Percentiles rank a stretch among this genome's conserved stretches.
Conservation (phyloP, 2,888 invertebrate genomes). For the Lasiommata megera region DNA sequence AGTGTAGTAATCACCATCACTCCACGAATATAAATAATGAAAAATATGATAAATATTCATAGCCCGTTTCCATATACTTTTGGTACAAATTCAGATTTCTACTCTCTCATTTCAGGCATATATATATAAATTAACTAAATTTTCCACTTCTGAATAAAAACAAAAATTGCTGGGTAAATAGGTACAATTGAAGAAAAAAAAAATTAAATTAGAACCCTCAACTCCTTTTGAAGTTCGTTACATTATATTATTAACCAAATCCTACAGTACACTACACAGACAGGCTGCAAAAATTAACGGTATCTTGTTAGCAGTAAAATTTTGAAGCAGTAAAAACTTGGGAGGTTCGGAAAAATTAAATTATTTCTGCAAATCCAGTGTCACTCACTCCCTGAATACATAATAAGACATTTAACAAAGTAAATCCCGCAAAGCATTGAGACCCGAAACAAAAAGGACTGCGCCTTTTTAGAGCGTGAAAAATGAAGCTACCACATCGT, state of each 20-base stretch:
- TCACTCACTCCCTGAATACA: conserved; percentile 31
- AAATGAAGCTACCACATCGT: conserved; percentile 18
- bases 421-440: conserved; percentile 26
- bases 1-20: no score
- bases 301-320: conserved; percentile 11
- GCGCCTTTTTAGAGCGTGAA: conserved; percentile 16
- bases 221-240: background rate
- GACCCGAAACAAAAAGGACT: conserved; percentile 24
- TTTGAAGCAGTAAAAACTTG: conserved; percentile 22
- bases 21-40: no score
- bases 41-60: no score
- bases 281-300: background rate
- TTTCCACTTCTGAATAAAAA: no score
- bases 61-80: no score
- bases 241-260: background rate
- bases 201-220: no score
- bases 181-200: no score
- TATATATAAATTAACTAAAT: no score
- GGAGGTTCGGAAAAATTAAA: conserved; percentile 25
- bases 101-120: no score
- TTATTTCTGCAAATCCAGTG: conserved; percentile 29
- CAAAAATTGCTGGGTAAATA: no score
- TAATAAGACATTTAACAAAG: conserved; percentile 30
- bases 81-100: no score
- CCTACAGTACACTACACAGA: background rate